These are phyloP conservation scores for Osmerus mordax DNA, from an alignment of 2,113 vertebrate genomes.

Conservation along the genomic window DNA sequence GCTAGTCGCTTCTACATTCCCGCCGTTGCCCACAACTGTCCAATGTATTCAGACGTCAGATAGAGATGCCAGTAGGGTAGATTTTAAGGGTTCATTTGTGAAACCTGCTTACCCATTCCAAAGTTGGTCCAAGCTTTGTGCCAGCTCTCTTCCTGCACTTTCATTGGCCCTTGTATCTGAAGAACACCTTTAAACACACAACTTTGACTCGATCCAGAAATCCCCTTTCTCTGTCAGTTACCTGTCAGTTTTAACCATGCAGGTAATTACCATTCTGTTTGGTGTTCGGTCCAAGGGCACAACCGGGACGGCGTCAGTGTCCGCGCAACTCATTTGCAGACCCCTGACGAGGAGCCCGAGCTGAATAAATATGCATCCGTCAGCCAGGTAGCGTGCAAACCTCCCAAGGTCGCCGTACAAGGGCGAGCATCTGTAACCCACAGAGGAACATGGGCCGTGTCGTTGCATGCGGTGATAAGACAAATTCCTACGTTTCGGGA, in stretches of 20 bases:
- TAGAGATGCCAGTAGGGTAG: too few species aligned
- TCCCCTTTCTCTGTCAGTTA: too few species aligned
- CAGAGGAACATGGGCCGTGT: constrained; percentile 29
- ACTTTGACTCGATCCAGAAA: too few species aligned
- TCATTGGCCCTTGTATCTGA: too few species aligned
- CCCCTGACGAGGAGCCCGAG: constrained; percentile 40
- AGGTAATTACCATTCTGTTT: neutral
- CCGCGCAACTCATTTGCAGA: constrained; percentile 29
- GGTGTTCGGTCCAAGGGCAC: constrained; percentile 43
- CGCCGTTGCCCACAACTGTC: too few species aligned
- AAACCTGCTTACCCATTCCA: too few species aligned
- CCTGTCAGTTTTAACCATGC: neutral
- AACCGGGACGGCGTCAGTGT: constrained; percentile 21
- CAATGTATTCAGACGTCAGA: too few species aligned
- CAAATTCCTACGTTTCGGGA: neutral
- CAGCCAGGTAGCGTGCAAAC: constrained; percentile 26
- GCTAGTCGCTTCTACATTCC: too few species aligned
- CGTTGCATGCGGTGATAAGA: constrained; percentile 15
- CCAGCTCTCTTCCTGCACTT: neutral
- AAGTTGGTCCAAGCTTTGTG: constrained; percentile 12
- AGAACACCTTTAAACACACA: too few species aligned
- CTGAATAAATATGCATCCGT: constrained; percentile 60
- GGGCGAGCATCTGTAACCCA: constrained; percentile 46
- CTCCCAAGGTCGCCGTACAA: constrained; percentile 47
- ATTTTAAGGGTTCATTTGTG: too few species aligned